Evolutionary conservation across 2,888 invertebrate species (phyloP).

Genomic region (Dyspetes luteomarginatus): DNA sequence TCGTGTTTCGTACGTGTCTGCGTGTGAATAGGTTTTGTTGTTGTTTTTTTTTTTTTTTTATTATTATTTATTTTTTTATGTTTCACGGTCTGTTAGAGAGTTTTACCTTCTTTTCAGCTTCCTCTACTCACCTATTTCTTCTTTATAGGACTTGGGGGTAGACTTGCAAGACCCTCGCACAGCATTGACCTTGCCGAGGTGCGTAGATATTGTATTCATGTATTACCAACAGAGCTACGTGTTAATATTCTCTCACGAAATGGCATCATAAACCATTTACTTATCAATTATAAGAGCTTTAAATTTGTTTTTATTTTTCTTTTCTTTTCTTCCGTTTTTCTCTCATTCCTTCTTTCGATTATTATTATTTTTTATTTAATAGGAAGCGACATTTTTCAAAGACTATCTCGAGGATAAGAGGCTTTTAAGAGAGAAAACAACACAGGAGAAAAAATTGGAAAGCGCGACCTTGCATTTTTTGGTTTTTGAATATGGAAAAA

Average conservation of each 20-base stretch:
- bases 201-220: slow-evolving; percentile 84
- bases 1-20: slow-evolving; percentile 32
- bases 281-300: slow-evolving; percentile 73
- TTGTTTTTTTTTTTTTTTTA: slow-evolving; percentile 19
- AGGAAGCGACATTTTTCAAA: slow-evolving; percentile 37
- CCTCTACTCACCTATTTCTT: slow-evolving; percentile 83
- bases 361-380: slow-evolving; percentile 49
- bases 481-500: too few relatives aligned
- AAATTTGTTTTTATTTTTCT: slow-evolving; percentile 31
- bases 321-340: slow-evolving; percentile 9
- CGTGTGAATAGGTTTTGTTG: slow-evolving; percentile 18
- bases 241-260: slow-evolving; percentile 84
- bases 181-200: slow-evolving; percentile 84
- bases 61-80: slow-evolving; percentile 71
- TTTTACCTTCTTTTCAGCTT: slow-evolving; percentile 82
- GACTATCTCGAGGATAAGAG: slow-evolving; percentile 52
- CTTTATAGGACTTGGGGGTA: slow-evolving; percentile 83
- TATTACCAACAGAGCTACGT: slow-evolving; percentile 84
- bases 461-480: slow-evolving; percentile 59
- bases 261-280: slow-evolving; percentile 82
- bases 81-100: slow-evolving; percentile 68
- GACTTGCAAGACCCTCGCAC: slow-evolving; percentile 83
- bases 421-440: slow-evolving; percentile 17
- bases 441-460: slow-evolving; percentile 58
- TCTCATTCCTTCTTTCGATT: slow-evolving; percentile 6